Conservation (phyloP, 2,797 vertebrate genomes). For the Erpetoichthys calabaricus region DNA sequence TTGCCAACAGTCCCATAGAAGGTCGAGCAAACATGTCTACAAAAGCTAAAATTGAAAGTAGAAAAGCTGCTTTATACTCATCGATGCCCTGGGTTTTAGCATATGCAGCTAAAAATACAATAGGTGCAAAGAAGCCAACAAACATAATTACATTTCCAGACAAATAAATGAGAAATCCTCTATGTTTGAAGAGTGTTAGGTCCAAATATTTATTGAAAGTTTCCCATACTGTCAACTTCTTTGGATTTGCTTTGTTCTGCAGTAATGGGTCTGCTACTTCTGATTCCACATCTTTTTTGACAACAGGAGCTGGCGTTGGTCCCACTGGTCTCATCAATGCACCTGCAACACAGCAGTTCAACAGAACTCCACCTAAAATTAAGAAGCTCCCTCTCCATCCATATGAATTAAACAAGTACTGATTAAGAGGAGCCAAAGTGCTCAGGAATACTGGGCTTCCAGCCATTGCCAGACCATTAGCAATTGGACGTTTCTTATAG, state of each 20-base stretch:
- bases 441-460: conserved; percentile 94
- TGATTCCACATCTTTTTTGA: conserved; percentile 45
- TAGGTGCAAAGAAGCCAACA: conserved; percentile 83
- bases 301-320: conserved; percentile 24
- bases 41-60: conserved; percentile 86
- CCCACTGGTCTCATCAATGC: conserved; percentile 80
- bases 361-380: conserved; percentile 73
- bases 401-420: conserved; percentile 78
- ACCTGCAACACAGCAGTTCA: conserved; percentile 87
- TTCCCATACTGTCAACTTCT: conserved; percentile 38
- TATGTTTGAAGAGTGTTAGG: conserved; percentile 80
- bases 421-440: conserved; percentile 85
- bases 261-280: conserved; percentile 11
- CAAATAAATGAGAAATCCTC: conserved; percentile 89
- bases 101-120: conserved; percentile 83
- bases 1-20: conserved; percentile 77
- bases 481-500: conserved; percentile 77
- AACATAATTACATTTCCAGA: conserved; percentile 94
- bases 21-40: conserved; percentile 93
- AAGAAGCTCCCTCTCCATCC: conserved; percentile 94
- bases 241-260: conserved; percentile 30
- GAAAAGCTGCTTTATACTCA: conserved; percentile 81
- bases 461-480: conserved; percentile 88
- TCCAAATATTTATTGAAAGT: conserved; percentile 74
- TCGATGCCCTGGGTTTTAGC: conserved; percentile 83